These are phyloP conservation scores for Lamprologus lemairii DNA, from an alignment of 2,113 vertebrate species.

Conservation along the genomic window DNA sequence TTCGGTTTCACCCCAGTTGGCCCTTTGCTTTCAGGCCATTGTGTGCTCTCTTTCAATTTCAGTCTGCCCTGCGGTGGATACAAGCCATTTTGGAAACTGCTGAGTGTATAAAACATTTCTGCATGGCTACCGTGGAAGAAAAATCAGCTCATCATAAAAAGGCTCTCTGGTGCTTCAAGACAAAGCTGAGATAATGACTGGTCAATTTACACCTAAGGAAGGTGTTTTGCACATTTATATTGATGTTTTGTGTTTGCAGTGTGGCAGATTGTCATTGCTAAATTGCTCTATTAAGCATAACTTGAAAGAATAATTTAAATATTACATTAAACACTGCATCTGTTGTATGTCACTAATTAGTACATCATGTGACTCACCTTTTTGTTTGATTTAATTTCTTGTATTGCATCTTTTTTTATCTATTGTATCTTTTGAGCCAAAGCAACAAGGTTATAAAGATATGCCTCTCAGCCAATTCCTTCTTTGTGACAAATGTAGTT, in stretches of 20 bases:
- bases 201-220: constrained; percentile 1
- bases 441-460: background rate
- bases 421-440: background rate
- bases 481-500: background rate
- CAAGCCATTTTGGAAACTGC: constrained; percentile 36
- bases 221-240: background rate
- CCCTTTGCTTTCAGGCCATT: constrained; percentile 15
- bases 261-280: background rate
- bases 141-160: constrained; percentile 15
- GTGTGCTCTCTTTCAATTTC: constrained; percentile 31
- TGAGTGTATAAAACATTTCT: constrained; percentile 40
- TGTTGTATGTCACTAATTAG: background rate
- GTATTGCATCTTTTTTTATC: background rate
- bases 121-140: background rate
- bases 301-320: background rate
- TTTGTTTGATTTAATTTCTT: background rate
- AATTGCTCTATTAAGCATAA: background rate
- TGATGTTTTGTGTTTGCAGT: background rate
- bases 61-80: background rate
- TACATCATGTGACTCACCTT: background rate
- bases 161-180: background rate
- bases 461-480: background rate
- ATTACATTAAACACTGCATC: background rate
- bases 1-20: constrained; percentile 5
- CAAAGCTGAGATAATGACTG: background rate